Percentiles rank a stretch among this genome's conserved stretches.
phyloP scores from a whole-genome alignment of 92 coral and sea anemone species.

The Parazoanthus swiftii region DNA sequence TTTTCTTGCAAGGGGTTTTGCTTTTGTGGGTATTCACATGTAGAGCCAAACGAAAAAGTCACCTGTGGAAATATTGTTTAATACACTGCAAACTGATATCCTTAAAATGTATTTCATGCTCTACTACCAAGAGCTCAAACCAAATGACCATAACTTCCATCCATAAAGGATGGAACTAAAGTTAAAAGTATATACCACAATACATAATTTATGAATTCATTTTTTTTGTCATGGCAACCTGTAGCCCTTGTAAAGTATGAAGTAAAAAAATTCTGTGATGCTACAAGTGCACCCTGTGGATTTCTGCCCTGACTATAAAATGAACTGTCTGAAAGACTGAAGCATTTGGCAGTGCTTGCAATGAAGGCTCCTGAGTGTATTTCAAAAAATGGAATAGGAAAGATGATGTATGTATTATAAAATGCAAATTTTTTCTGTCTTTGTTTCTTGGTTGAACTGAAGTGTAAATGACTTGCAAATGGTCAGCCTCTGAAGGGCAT shows the following conservation, averaged over 20 bases:
- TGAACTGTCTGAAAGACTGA: neutral
- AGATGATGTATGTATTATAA: neutral
- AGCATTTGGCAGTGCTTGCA: neutral
- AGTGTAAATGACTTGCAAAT: slow-evolving; percentile 37
- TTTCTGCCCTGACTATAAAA: slow-evolving; percentile 11
- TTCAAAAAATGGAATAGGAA: neutral
- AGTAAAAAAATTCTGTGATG: slow-evolving; percentile 14
- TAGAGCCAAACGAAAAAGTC: neutral
- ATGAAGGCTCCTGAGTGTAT: neutral
- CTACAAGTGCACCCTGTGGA: neutral
- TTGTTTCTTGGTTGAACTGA: slow-evolving; percentile 4
- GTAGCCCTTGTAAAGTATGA: slow-evolving; percentile 34
- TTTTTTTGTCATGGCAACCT: slow-evolving; percentile 39
- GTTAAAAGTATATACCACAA: slow-evolving; percentile 13
- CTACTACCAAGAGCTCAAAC: neutral
- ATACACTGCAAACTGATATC: neutral
- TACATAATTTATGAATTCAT: slow-evolving; percentile 35
- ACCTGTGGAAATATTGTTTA: neutral
- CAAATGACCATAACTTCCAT: slow-evolving; percentile 1
- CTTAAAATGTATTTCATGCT: neutral
- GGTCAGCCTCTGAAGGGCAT: slow-evolving; percentile 1
- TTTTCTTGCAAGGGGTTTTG: slow-evolving; percentile 13
- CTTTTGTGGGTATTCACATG: neutral
- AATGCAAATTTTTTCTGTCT: slow-evolving; percentile 30
- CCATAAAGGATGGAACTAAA: neutral